These are phyloP conservation scores for Deilephila elpenor DNA, from an alignment of 2,888 invertebrate species.

Conservation along the genomic window DNA sequence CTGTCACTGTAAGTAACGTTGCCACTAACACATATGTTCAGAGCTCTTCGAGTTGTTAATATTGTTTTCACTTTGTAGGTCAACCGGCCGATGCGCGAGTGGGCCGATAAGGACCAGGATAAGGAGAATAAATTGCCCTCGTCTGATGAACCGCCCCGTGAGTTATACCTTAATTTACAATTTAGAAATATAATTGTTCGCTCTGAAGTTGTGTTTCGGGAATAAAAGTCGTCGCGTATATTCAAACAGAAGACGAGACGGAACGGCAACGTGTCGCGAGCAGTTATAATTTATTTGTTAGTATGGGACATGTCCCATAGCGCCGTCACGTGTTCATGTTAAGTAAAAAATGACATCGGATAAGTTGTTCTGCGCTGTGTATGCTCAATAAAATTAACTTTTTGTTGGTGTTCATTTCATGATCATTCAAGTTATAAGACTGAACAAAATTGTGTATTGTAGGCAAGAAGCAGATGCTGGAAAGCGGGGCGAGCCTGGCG, in stretches of 20 bases:
- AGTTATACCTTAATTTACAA: slow-evolving; percentile 62
- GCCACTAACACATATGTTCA: slow-evolving; percentile 14
- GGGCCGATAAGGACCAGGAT: slow-evolving; percentile 77
- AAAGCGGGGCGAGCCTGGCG: slow-evolving; percentile 52
- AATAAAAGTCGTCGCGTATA: no score
- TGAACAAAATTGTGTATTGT: slow-evolving; percentile 10
- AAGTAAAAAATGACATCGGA: no score
- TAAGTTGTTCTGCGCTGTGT: no score
- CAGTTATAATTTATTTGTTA: no score
- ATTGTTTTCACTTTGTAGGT: slow-evolving; percentile 62
- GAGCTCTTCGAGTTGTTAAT: neutral
- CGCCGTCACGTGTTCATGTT: no score
- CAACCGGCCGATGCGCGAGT: slow-evolving; percentile 76
- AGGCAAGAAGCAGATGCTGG: slow-evolving; percentile 84
- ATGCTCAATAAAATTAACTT: no score
- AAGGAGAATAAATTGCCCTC: slow-evolving; percentile 82
- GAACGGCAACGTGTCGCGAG: no score
- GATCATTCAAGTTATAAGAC: no score
- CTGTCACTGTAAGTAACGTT: slow-evolving; percentile 26
- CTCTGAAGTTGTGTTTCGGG: no score
- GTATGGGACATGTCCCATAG: no score
- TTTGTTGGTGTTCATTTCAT: no score
- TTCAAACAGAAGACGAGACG: no score
- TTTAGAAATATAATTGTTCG: neutral
- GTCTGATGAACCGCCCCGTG: slow-evolving; percentile 92